Evolutionary conservation across 2,797 vertebrate genomes (phyloP), one percentile per base, ranked within the genome.

Genomic region (Coreius guichenoti): DNA sequence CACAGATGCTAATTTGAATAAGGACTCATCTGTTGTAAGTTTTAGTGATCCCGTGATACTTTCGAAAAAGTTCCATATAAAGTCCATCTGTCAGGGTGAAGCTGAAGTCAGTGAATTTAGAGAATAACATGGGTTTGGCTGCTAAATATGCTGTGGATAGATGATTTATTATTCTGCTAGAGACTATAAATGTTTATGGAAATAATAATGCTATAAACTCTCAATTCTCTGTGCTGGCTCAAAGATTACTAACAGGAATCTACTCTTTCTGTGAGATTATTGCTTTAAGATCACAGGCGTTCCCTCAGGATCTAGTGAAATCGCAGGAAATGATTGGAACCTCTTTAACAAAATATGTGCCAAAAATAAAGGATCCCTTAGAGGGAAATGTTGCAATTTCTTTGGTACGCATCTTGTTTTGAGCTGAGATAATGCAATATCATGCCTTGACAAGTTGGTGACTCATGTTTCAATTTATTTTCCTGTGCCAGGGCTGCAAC

Each of bases 401-500:
- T 94, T 86, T 89, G 84, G 90, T 89, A 81, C 87, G 86, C 91
- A 91, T 76, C 90, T 88, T 89, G 92, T 91, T 93, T 90, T 88
- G 85, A 90, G 83, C 81, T 86, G 56, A 87, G 88, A 87, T 90
- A 88, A 90, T 90, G 74, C 75, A 69, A 70, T 78, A 45, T 81
- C 86, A 75, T 77, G 6, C 1, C 63, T 58, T 70, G 73, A 65
- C 31, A 77, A 81, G 58, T 76, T 81, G 49, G 36, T 3, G 36
- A 90, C 84, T 87, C 70, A 47, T 68, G 72, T 67, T 87, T 86
- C 17, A 76, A 68, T 69, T 88, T 88, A 29, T 80, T 85, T 80
- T 54, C 43, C 70, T 81, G 13, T 82, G 65, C 72, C 80, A 99
- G 98, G 98, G 89, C 96, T 99, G 78, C 98, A 99, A 92, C 98